Percentiles rank a stretch among this genome's conserved stretches.
Conservation (phyloP, 1,140 invertebrate genomes). For the Nephotettix cincticeps region DNA sequence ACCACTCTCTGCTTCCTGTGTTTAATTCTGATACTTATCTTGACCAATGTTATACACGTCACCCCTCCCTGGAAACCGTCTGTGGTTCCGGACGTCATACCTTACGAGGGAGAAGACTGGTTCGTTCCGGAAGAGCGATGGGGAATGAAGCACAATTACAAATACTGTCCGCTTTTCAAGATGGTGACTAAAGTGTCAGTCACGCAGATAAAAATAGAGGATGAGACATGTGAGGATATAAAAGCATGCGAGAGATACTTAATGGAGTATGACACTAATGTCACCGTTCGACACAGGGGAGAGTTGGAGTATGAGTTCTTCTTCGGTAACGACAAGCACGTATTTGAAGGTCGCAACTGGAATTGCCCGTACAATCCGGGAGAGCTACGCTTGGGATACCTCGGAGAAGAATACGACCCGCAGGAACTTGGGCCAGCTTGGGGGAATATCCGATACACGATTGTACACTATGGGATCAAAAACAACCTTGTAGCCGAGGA, state of each 20-base stretch:
- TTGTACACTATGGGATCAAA: not conserved
- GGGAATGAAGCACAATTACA: not conserved
- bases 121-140: not conserved
- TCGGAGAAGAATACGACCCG: not conserved
- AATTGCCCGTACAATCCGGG: not conserved
- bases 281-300: not conserved
- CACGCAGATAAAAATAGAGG: not conserved
- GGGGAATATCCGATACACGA: not conserved
- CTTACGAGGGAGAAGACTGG: not conserved
- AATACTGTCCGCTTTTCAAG: not conserved
- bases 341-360: slow-evolving; percentile 13
- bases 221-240: not conserved
- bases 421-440: not conserved
- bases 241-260: not conserved
- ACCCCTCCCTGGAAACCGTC: not conserved
- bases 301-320: slow-evolving; percentile 10
- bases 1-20: not conserved
- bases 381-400: slow-evolving; percentile 4
- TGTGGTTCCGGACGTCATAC: not conserved
- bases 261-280: not conserved
- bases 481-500: not conserved
- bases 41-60: not conserved
- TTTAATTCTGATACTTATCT: not conserved
- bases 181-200: not conserved
- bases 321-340: not conserved